Conservation (phyloP, 2,113 vertebrate genomes). For the Ochotona princeps region DNA sequence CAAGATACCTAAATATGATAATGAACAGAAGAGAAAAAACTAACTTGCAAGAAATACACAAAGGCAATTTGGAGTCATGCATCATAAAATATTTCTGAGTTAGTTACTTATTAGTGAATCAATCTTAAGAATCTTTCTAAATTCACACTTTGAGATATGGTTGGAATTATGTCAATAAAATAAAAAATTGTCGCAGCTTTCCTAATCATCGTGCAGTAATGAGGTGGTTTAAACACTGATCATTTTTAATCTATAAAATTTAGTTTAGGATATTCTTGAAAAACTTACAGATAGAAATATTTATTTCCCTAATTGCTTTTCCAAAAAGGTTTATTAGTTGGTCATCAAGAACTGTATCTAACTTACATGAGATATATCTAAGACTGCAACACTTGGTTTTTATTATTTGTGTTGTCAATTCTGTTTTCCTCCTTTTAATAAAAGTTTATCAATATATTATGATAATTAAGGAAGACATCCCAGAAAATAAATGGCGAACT, state of each 20-base stretch:
- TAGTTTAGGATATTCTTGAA: neutral
- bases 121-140: neutral
- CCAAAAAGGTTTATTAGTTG: neutral
- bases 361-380: neutral
- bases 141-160: neutral
- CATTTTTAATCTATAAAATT: neutral
- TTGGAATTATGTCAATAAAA: neutral
- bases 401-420: neutral
- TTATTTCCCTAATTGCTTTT: neutral
- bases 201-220: neutral
- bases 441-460: constrained; percentile 35
- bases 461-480: constrained; percentile 50
- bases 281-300: neutral
- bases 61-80: neutral
- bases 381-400: neutral
- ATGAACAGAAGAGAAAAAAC: neutral
- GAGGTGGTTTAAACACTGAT: neutral
- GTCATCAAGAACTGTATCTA: neutral
- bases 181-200: neutral
- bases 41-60: neutral
- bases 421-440: constrained; percentile 21
- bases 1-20: neutral
- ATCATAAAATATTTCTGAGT: neutral
- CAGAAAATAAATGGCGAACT: neutral
- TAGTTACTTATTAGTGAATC: neutral